A percentile compares a stretch with the other conserved stretches of the same genome.
phyloP scores from a whole-genome alignment of 1,140 invertebrate species.

The Drosophila arawakana region DNA sequence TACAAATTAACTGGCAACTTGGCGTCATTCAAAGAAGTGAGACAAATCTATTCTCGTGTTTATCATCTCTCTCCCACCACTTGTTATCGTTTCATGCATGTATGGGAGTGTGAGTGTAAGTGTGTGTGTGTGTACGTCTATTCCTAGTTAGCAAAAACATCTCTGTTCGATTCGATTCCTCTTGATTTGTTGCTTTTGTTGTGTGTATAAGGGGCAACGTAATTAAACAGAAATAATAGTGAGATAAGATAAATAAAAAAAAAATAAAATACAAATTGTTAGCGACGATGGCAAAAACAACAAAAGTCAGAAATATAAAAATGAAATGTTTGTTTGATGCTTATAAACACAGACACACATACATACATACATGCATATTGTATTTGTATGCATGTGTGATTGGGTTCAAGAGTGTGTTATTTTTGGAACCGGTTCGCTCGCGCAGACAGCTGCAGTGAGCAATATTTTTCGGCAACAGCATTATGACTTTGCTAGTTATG shows the following conservation, averaged over 20 bases:
- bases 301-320: constrained; percentile 57
- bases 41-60: constrained; percentile 40
- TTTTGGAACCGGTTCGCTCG: constrained; percentile 64
- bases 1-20: constrained; percentile 26
- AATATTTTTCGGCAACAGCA: constrained; percentile 43
- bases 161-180: constrained; percentile 21
- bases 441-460: constrained; percentile 62
- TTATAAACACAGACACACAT: constrained; percentile 9
- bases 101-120: neutral
- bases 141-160: constrained; percentile 24
- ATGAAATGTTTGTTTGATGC: constrained; percentile 35
- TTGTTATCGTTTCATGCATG: constrained; percentile 3
- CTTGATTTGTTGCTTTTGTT: constrained; percentile 37
- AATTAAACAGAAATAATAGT: constrained; percentile 50
- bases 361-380: constrained; percentile 5
- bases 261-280: constrained; percentile 44
- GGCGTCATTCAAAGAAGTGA: constrained; percentile 32
- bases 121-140: neutral
- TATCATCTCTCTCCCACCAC: constrained; percentile 1
- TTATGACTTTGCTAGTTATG: neutral
- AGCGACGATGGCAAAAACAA: constrained; percentile 7
- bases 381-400: constrained; percentile 13
- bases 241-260: constrained; percentile 60
- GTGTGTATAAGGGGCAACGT: constrained; percentile 11
- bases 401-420: constrained; percentile 47